These are phyloP conservation scores for Gortyna flavago DNA, from an alignment of 2,888 invertebrate genomes.

Conservation along the genomic window DNA sequence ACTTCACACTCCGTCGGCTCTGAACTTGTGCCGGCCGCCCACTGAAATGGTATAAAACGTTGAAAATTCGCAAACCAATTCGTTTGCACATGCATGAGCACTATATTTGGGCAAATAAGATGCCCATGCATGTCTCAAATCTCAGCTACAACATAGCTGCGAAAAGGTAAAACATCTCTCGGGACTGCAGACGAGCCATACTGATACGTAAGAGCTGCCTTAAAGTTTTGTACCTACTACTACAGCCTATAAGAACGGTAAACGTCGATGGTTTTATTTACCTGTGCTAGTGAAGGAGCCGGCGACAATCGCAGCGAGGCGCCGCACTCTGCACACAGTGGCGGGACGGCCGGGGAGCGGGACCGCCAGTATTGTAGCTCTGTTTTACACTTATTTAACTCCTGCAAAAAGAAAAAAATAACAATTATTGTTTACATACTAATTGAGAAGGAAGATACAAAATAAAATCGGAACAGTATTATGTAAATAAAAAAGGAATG, in stretches of 20 bases:
- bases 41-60: conserved; percentile 70
- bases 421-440: background rate
- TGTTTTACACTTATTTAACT: conserved; percentile 97
- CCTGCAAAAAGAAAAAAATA: conserved; percentile 86
- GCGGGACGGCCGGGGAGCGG: conserved; percentile 94
- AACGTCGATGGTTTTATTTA: background rate
- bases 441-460: background rate
- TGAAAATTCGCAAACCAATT: background rate
- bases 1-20: conserved; percentile 69
- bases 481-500: background rate
- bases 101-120: background rate
- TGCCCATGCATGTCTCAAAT: background rate
- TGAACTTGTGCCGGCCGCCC: conserved; percentile 78
- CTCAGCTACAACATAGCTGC: background rate
- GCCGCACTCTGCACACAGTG: conserved; percentile 94
- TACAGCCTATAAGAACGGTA: background rate
- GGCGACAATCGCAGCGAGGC: conserved; percentile 82
- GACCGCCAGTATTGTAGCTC: conserved; percentile 97
- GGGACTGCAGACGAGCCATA: background rate
- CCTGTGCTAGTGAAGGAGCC: conserved; percentile 79
- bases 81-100: background rate
- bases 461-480: background rate
- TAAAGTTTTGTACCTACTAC: background rate
- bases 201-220: background rate
- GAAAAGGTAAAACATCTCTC: background rate